Conservation (phyloP, 2,888 invertebrate genomes). For the Drosophila longiperda region DNA sequence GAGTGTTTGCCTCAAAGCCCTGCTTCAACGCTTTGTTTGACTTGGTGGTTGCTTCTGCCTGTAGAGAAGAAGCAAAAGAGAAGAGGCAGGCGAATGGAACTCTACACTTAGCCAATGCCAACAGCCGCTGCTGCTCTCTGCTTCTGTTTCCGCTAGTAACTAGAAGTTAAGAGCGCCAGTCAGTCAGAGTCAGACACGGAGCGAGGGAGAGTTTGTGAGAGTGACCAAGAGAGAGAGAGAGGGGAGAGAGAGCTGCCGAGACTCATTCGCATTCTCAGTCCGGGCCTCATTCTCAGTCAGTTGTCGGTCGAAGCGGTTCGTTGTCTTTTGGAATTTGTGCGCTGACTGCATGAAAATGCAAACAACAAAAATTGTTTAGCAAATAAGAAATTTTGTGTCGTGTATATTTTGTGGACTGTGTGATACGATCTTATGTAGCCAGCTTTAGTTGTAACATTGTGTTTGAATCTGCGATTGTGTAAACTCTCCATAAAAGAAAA, state of each 20-base stretch:
- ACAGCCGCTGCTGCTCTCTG: constrained; percentile 28
- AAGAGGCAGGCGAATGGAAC: constrained; percentile 36
- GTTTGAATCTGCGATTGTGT: background rate
- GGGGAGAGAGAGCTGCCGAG: constrained; percentile 3
- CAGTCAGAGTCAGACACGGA: constrained; percentile 11
- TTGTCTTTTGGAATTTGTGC: constrained; percentile 52
- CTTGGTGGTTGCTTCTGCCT: constrained; percentile 50
- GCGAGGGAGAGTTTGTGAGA: constrained; percentile 7
- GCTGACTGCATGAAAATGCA: constrained; percentile 42
- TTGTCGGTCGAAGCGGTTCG: constrained; percentile 41
- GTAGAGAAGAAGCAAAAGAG: constrained; percentile 13
- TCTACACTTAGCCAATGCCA: constrained; percentile 48
- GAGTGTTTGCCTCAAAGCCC: constrained; percentile 56
- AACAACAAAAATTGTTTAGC: constrained; percentile 38
- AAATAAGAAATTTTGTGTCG: constrained; percentile 37
- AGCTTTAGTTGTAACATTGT: background rate
- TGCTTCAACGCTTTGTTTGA: constrained; percentile 57
- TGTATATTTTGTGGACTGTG: constrained; percentile 8
- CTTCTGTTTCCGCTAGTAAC: constrained; percentile 54
- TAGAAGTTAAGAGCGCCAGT: constrained; percentile 64
- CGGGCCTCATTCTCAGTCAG: constrained; percentile 33
- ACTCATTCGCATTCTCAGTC: constrained; percentile 20
- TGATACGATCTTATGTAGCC: constrained; percentile 11
- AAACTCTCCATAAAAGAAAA: constrained; percentile 5
- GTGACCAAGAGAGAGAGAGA: background rate